Percentiles rank a stretch among this genome's conserved stretches.
phyloP scores from a whole-genome alignment of 1,140 invertebrate species.

The Heliconius nattereri region DNA sequence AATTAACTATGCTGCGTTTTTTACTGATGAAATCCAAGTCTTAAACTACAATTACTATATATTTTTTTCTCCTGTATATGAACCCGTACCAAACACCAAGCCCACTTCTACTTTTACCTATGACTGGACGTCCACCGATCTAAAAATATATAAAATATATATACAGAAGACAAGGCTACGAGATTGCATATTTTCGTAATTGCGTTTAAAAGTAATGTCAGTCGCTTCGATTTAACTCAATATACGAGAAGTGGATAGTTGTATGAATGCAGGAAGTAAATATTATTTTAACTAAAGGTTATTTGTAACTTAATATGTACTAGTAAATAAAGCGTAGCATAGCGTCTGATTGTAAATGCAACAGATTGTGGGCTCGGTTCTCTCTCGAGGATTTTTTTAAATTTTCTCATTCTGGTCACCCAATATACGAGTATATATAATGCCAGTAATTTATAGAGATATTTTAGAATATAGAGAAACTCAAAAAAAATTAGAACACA shows the following conservation, averaged over 20 bases:
- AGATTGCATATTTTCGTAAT: slow-evolving; percentile 8
- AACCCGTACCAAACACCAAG: background rate
- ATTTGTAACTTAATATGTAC: background rate
- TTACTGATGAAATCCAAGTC: too few species aligned
- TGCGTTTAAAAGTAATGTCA: background rate
- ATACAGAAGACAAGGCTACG: background rate
- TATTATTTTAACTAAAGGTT: background rate
- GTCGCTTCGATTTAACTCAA: background rate
- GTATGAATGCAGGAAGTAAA: slow-evolving; percentile 6
- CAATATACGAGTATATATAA: too few species aligned
- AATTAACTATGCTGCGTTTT: too few species aligned
- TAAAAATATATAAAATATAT: background rate
- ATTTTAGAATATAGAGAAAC: too few species aligned
- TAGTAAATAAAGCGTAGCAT: background rate
- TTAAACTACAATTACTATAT: too few species aligned
- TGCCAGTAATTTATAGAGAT: too few species aligned
- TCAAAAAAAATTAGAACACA: too few species aligned
- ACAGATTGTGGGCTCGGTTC: too few species aligned
- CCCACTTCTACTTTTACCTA: background rate
- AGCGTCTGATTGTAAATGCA: too few species aligned
- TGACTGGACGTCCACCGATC: background rate
- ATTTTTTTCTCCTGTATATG: too few species aligned
- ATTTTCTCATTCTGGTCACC: too few species aligned
- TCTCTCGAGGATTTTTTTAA: too few species aligned
- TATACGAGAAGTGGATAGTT: background rate